phyloP scores from a whole-genome alignment of 92 coral and sea anemone species.

The Porites evermanni region DNA sequence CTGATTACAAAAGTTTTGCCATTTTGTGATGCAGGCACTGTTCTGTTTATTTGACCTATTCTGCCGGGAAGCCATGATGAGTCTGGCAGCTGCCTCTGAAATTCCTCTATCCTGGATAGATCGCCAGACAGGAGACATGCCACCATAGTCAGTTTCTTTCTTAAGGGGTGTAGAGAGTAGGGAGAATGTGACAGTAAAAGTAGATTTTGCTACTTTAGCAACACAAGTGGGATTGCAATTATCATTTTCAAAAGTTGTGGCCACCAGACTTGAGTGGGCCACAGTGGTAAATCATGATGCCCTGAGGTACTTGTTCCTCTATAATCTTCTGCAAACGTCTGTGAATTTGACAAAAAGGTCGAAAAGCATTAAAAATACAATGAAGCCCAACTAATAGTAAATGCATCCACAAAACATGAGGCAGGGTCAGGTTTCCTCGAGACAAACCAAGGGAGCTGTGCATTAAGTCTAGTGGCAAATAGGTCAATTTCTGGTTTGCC shows the following conservation, averaged over 20 bases:
- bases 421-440: conserved; percentile 70
- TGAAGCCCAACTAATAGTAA: conserved; percentile 53
- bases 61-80: conserved; percentile 52
- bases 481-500: conserved; percentile 47
- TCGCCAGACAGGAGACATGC: conserved; percentile 58
- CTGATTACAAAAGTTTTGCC: conserved; percentile 24
- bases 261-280: conserved; percentile 51
- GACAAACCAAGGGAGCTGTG: conserved; percentile 55
- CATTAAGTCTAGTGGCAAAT: conserved; percentile 51
- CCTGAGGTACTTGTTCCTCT: conserved; percentile 43
- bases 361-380: conserved; percentile 52
- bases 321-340: conserved; percentile 44
- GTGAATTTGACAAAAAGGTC: conserved; percentile 60
- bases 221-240: conserved; percentile 29
- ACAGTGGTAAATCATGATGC: conserved; percentile 45
- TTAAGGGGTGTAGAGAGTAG: conserved; percentile 32
- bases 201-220: conserved; percentile 36
- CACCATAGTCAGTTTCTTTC: conserved; percentile 41
- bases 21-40: conserved; percentile 14
- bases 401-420: conserved; percentile 53
- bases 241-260: conserved; percentile 56
- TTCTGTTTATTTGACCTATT: conserved; percentile 33
- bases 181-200: conserved; percentile 38
- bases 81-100: conserved; percentile 47
- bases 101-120: conserved; percentile 32